Evolutionary conservation across 2,113 vertebrate genomes (phyloP).

Genomic region (Acanthisitta chloris): DNA sequence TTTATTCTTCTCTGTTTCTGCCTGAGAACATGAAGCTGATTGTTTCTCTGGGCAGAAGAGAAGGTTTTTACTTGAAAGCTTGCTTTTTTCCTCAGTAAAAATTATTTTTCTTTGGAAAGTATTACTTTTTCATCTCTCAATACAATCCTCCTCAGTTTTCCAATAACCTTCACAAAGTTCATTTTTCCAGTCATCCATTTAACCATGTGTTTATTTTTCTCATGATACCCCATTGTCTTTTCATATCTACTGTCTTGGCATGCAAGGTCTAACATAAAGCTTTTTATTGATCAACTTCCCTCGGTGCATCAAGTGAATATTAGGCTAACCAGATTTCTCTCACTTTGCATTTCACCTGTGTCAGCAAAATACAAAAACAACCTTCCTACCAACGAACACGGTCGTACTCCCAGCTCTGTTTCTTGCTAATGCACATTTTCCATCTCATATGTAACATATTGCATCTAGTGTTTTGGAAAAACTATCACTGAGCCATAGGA

Average conservation of each 20-base stretch:
- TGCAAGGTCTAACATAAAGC: constrained; percentile 6
- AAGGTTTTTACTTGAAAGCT: not conserved
- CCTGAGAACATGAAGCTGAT: not conserved
- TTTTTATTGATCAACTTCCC: constrained; percentile 29
- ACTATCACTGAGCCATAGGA: not conserved
- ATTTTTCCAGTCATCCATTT: not conserved
- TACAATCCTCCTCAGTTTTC: not conserved
- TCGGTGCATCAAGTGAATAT: not conserved
- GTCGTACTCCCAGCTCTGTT: not conserved
- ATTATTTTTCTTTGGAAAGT: not conserved
- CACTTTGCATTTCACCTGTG: constrained; percentile 34
- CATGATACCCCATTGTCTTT: not conserved
- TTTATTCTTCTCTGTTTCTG: not conserved
- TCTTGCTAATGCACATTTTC: not conserved
- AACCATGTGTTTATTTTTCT: constrained; percentile 28
- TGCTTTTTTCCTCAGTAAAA: not conserved
- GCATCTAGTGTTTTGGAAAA: not conserved
- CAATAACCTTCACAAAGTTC: not conserved
- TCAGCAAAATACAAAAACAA: not conserved
- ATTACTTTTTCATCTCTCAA: not conserved
- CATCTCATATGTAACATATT: not conserved
- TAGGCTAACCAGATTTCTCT: constrained; percentile 30
- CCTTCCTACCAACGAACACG: not conserved
- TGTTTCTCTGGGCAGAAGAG: not conserved
- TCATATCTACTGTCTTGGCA: constrained; percentile 7